Evolutionary conservation across 2,113 vertebrate species (phyloP), one percentile per base, ranked within the genome.

Genomic region (Protobothrops mucrosquamatus): DNA sequence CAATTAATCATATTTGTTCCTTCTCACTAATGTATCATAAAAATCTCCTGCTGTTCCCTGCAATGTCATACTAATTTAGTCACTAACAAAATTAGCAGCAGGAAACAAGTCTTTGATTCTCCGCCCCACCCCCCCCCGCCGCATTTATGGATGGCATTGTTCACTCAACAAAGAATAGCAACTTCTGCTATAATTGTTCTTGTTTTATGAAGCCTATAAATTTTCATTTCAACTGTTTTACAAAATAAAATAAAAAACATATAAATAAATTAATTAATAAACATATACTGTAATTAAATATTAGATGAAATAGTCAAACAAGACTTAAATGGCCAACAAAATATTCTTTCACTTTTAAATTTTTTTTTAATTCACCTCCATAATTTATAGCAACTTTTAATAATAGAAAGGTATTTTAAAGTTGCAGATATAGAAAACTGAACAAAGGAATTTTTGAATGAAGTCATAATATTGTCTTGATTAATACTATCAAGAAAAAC

Each of bases 51-150:
- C 95, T 92, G 97, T 23, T 98, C 98, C 56, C 97, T 97, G 97
- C 97, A 96, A 95, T 95, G 34, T 57, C 94, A 64, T 0, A 9
- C 97, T 98, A 97, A 98, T 97, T 97, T 97, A 96, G 92, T 95
- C 95, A 92, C 93, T 95, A 94, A 95, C 95, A 97, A 97, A 97
- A 97, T 98, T 97, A 98, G 92, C 97, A 97, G 97, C 97, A 95
- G 97, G 98, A 97, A 97, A 96, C 89, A 97, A 97, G 95, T 94
- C 95, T 98, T 97, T 97, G 97, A 97, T 95, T 96, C 93, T 95
- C 1, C 61, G 4, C 0, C 29, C 2, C 10, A 39, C 39, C 39
- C n/a, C n/a, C n/a, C n/a, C n/a, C n/a, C n/a, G n/a, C n/a, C 14
- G 4, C 87, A 59, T 97, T 98, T 97, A 97, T 95, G 97, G 98